phyloP scores from a whole-genome alignment of 2,888 invertebrate species.

The Cephonodes hylas region DNA sequence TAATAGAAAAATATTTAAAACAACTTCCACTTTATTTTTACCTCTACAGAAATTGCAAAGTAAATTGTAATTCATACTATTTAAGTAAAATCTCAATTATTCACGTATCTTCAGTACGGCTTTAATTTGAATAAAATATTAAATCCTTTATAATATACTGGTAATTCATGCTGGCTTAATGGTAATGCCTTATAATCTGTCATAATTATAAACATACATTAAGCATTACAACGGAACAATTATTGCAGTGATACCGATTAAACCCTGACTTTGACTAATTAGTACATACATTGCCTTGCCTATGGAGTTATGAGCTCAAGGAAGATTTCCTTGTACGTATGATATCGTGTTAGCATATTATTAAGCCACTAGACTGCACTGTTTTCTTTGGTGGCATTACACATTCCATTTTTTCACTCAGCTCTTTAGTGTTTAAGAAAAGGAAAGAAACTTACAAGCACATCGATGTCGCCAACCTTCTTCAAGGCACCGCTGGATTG shows the following conservation, averaged over 20 bases:
- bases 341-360: not conserved
- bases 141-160: not conserved
- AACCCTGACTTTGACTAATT: not conserved
- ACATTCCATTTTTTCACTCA: too few relatives aligned
- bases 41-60: too few relatives aligned
- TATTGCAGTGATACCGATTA: not conserved
- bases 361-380: not conserved
- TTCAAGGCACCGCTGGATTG: constrained; percentile 72
- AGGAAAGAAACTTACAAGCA: constrained; percentile 42
- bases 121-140: not conserved
- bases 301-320: not conserved
- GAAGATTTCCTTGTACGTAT: not conserved
- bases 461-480: constrained; percentile 54
- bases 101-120: not conserved
- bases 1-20: too few relatives aligned
- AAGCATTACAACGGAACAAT: not conserved
- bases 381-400: not conserved
- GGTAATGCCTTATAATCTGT: not conserved
- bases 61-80: too few relatives aligned
- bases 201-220: not conserved
- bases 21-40: too few relatives aligned
- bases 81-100: not conserved
- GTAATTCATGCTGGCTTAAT: not conserved
- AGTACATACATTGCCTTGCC: not conserved
- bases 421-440: too few relatives aligned